Conservation (phyloP, 2,797 vertebrate species). For the Aphelocoma californica region DNA sequence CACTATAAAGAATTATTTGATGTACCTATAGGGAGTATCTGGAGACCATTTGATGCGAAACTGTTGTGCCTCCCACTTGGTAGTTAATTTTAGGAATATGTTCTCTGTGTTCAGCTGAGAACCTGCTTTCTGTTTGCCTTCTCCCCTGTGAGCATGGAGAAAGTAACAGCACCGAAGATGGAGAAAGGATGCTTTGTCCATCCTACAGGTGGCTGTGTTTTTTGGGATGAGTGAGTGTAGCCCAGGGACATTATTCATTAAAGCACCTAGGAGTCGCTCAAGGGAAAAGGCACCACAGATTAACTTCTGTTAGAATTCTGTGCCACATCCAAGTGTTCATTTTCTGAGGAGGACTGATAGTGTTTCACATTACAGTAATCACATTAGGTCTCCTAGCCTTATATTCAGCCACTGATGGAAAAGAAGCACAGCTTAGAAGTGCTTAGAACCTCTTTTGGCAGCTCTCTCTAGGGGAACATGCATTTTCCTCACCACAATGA, state of each 20-base stretch:
- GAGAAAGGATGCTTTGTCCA: neutral
- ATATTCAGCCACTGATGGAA: neutral
- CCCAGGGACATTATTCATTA: neutral
- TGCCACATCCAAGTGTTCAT: neutral
- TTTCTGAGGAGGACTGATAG: conserved; percentile 1
- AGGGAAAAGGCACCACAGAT: neutral
- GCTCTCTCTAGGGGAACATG: neutral
- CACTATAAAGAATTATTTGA: neutral
- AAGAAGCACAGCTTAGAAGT: neutral
- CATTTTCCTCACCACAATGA: conserved; percentile 56
- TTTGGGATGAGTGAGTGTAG: neutral
- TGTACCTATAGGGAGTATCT: neutral
- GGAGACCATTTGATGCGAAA: neutral
- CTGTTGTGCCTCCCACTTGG: neutral
- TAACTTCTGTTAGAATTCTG: neutral
- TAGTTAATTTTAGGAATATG: neutral
- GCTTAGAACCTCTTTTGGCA: conserved; percentile 15
- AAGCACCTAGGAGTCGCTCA: neutral
- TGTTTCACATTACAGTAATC: conserved; percentile 1
- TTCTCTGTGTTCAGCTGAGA: neutral
- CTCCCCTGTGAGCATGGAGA: neutral
- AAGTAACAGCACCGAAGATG: neutral
- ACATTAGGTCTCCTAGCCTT: neutral
- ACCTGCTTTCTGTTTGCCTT: neutral
- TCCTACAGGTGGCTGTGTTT: neutral